Percentiles rank a stretch among this genome's conserved stretches.
Evolutionary conservation across 2,797 vertebrate species (phyloP).

Genomic region (Nannoperca obscura): DNA sequence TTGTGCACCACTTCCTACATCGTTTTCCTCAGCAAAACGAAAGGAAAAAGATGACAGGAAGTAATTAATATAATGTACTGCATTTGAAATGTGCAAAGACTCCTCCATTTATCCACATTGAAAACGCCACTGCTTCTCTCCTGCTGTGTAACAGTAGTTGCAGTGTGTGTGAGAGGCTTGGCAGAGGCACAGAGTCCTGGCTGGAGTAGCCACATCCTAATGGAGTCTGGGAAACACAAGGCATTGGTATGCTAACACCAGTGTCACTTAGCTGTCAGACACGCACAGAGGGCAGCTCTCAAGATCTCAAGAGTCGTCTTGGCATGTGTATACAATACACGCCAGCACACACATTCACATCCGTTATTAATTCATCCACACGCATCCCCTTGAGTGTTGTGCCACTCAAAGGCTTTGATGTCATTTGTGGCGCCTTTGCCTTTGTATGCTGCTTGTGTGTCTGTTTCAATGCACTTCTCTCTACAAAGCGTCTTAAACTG

Average conservation of each 20-base stretch:
- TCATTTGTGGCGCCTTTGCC: slow-evolving; percentile 38
- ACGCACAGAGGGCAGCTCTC: slow-evolving; percentile 67
- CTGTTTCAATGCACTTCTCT: slow-evolving; percentile 35
- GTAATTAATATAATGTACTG: not conserved
- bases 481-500: slow-evolving; percentile 40
- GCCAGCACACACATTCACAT: slow-evolving; percentile 24
- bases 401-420: slow-evolving; percentile 66
- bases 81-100: slow-evolving; percentile 28
- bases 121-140: slow-evolving; percentile 12
- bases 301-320: slow-evolving; percentile 63
- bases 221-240: slow-evolving; percentile 74
- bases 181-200: slow-evolving; percentile 55
- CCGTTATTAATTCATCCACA: slow-evolving; percentile 61
- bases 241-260: slow-evolving; percentile 73
- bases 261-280: slow-evolving; percentile 69
- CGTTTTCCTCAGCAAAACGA: not conserved
- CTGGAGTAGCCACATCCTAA: slow-evolving; percentile 70
- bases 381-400: slow-evolving; percentile 51
- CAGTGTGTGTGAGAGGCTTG: slow-evolving; percentile 59
- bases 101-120: slow-evolving; percentile 1
- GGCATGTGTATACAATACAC: slow-evolving; percentile 51
- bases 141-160: slow-evolving; percentile 40
- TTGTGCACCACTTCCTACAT: slow-evolving; percentile 8
- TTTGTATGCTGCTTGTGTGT: slow-evolving; percentile 41
- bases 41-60: not conserved